Base-by-base conservation (phyloP, 2,113 vertebrate species). In the Dromaius novaehollandiae region DNA sequence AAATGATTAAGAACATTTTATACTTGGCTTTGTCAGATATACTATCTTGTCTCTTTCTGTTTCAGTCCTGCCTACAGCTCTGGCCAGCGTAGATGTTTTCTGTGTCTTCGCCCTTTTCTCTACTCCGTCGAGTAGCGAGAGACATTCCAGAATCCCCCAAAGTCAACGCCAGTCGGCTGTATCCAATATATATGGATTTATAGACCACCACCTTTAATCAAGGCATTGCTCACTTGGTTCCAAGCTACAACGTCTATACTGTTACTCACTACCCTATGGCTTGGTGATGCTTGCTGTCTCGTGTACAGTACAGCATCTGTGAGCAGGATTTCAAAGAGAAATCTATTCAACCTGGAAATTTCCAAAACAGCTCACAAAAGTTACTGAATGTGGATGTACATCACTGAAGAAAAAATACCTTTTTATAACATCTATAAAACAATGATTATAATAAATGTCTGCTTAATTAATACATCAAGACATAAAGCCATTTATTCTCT, bases 381-480 rank as follows among this genome's bases (percentile, higher is more conserved):
- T 97, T 96, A 76, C 88, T 82, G 70, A 83, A 96, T 56, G 17
- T 56, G 50, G 65, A 89, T 97, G 58, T 90, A 73, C 88, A 97
- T 95, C 88, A 75, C 15, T 13, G 64, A 71, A 80, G 40, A 88
- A 97, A 97, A 97, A 97, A 95, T 85, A 96, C 84, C 94, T 97
- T 98, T 97, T 98, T 98, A 98, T 93, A 97, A 96, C 96, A 96
- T 95, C 98, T 97, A 97, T 98, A 98, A 98, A 98, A 92, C 86
- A 90, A 94, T 96, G 97, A 98, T 98, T 98, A 96, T 97, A 98
- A 98, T 98, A 98, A 98, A 98, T 98, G 98, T 95, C 97, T 98
- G 89, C 95, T 98, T 98, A 98, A 98, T 98, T 98, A 98, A 98
- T 98, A 98, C 96, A 98, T 98, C 97, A 97, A 95, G 96, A 98